A percentile compares a stretch with the other conserved stretches of the same genome.
Conservation (phyloP, 2,797 vertebrate species). For the Ptychobarbus kaznakovi region DNA sequence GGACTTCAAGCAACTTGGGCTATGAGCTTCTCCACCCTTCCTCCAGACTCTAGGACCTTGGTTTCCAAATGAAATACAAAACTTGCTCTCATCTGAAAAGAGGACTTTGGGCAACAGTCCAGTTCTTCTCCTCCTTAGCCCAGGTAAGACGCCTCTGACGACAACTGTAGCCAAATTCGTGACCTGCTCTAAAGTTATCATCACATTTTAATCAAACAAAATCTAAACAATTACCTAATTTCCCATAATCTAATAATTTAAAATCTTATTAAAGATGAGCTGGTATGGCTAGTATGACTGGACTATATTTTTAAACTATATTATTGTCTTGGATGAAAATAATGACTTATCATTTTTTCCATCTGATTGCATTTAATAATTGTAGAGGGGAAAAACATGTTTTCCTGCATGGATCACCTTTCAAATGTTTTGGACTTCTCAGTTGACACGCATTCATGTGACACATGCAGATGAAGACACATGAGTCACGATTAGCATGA, state of each 20-base stretch:
- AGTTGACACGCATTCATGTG: constrained; percentile 49
- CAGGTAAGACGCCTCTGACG: too few species aligned
- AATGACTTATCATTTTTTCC: background rate
- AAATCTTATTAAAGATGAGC: background rate
- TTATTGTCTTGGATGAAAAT: constrained; percentile 1
- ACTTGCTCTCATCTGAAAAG: too few species aligned
- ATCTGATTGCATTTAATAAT: background rate
- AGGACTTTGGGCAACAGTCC: too few species aligned
- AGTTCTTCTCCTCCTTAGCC: too few species aligned
- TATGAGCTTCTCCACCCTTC: too few species aligned
- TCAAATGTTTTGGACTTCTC: constrained; percentile 53
- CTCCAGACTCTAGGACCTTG: too few species aligned
- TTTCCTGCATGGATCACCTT: background rate
- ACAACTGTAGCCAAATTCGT: too few species aligned
- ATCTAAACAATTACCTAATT: constrained; percentile 1
- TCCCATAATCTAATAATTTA: background rate
- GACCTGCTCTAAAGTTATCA: background rate
- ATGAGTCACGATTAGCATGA: constrained; percentile 63
- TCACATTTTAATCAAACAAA: background rate
- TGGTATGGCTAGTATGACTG: background rate
- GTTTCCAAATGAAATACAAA: too few species aligned
- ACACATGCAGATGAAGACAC: constrained; percentile 61
- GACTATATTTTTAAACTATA: background rate
- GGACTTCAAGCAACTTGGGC: too few species aligned
- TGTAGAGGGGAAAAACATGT: background rate